Evolutionary conservation across 2,888 invertebrate species (phyloP).

Genomic region (Perizoma flavofasciatum): DNA sequence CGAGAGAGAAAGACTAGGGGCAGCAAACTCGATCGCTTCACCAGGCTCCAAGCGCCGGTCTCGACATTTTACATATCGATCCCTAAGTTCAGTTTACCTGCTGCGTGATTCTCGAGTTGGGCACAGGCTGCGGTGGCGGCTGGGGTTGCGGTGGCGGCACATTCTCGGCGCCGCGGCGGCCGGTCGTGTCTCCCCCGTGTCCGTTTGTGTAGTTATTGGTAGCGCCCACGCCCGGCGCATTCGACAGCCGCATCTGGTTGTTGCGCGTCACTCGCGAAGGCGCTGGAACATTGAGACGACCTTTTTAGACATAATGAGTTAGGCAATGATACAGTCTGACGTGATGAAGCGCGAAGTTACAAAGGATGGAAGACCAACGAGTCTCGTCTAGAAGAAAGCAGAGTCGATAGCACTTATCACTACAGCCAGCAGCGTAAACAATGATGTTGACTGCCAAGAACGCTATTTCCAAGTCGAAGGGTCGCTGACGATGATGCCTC

Average conservation of each 20-base stretch:
- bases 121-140: slow-evolving; percentile 56
- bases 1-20: too few species aligned
- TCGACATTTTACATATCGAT: too few species aligned
- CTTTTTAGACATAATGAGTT: neutral
- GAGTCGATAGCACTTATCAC: too few species aligned
- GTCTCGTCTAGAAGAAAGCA: too few species aligned
- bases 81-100: slow-evolving; percentile 55
- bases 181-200: slow-evolving; percentile 84
- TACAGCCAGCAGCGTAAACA: slow-evolving; percentile 1
- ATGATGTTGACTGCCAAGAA: slow-evolving; percentile 5
- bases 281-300: slow-evolving; percentile 53
- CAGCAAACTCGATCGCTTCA: too few species aligned
- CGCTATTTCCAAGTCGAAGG: too few species aligned
- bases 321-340: neutral
- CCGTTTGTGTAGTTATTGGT: slow-evolving; percentile 77
- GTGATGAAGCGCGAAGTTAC: neutral
- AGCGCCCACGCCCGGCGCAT: slow-evolving; percentile 76
- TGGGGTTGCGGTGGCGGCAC: slow-evolving; percentile 83
- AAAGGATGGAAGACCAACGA: neutral
- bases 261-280: slow-evolving; percentile 77
- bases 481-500: too few species aligned
- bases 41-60: too few species aligned
- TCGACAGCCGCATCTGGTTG: slow-evolving; percentile 82
- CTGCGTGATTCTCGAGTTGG: slow-evolving; percentile 72
- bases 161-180: slow-evolving; percentile 85